Percentiles rank a stretch among this genome's conserved stretches.
Conservation (phyloP, 2,113 vertebrate genomes). For the Tupaia chinensis region DNA sequence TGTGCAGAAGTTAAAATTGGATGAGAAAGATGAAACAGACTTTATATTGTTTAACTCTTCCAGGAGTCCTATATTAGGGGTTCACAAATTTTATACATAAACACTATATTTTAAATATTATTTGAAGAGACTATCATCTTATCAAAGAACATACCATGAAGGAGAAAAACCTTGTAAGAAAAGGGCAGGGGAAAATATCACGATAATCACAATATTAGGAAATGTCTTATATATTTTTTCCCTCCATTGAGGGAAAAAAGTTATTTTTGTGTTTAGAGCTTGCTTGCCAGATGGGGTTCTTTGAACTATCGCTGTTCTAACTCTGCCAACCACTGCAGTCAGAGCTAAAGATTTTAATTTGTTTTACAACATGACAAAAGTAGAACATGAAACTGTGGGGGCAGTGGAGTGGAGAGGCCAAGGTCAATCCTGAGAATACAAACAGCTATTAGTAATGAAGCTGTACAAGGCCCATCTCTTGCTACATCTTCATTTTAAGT, state of each 20-base stretch:
- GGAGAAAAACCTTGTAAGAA: neutral
- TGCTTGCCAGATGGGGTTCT: constrained; percentile 34
- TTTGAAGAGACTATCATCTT: constrained; percentile 59
- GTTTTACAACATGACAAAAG: constrained; percentile 59
- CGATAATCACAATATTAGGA: neutral
- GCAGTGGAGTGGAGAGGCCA: neutral
- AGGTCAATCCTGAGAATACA: neutral
- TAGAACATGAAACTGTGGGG: neutral
- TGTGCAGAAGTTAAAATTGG: constrained; percentile 12
- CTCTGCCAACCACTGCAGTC: constrained; percentile 42
- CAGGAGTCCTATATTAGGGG: neutral
- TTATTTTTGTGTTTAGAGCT: constrained; percentile 64
- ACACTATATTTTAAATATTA: constrained; percentile 33
- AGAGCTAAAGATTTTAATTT: constrained; percentile 65
- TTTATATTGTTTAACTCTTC: constrained; percentile 2
- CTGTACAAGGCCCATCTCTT: neutral
- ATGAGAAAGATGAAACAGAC: constrained; percentile 39
- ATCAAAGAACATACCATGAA: constrained; percentile 13
- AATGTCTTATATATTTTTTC: neutral
- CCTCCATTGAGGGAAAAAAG: constrained; percentile 13
- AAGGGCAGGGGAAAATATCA: neutral
- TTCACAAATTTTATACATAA: constrained; percentile 50
- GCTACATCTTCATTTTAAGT: neutral
- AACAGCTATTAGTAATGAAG: neutral
- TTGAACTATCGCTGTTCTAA: constrained; percentile 63